Base-by-base conservation (phyloP, 2,888 invertebrate genomes). In the Sipha maydis region DNA sequence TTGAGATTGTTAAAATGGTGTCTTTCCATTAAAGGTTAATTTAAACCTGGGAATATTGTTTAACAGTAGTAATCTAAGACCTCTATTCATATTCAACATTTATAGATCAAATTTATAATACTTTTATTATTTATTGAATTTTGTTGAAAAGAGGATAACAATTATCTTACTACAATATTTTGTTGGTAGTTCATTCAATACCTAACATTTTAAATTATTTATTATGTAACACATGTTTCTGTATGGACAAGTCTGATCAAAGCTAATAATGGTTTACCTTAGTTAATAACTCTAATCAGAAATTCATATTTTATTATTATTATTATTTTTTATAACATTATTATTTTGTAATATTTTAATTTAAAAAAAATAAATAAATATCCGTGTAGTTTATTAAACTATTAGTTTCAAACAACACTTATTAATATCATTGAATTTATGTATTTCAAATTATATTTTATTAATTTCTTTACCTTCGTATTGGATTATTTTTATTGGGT, bases 271-370 rank as follows among this genome's bases (percentile, higher is more conserved):
- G 38, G 25, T 67, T 88, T 82, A 82, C 25, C 31, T 80, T 80
- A 75, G 31, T 41, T 80, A 67, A 82, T 88, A 67, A 80, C 73
- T 75, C 73, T 82, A 80, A 88, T 56, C 71, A 86, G 56, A 73
- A 75, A 82, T 88, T 88, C 25, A 86, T 86, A 61, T 73, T 69
- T 25, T 34, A 38, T 75, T 75, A 38, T 41, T 67, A 80, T 80
- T 71, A 77, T 73, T 79, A 80, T 86, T 73, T 86, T 79, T 86
- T 86, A 79, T 79, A 80, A 80, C 21, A 88, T 82, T 88, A 80
- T 80, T 79, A 38, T 85, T 61, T 80, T 88, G 61, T 86, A 73
- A 61, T 75, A 82, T 82, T 79, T 41, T 38, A 82, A 88, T 61
- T 19, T 7, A 25, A 25, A 61, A 61, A 61, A 56, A 56, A 25